These are phyloP conservation scores for Gymnoscopelus braueri DNA, from an alignment of 2,797 vertebrate species.

Conservation along the genomic window DNA sequence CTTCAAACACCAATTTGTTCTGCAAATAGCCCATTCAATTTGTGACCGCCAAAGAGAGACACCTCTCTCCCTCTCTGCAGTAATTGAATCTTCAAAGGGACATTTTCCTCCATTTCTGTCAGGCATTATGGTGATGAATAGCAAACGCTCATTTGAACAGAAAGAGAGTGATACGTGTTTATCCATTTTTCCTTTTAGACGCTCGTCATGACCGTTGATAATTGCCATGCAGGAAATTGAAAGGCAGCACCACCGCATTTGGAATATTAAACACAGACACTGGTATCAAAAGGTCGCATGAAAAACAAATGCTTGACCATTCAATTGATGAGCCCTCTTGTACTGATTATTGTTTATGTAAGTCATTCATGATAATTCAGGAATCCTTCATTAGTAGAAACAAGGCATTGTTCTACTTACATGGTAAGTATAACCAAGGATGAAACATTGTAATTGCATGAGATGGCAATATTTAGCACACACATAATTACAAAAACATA, in stretches of 20 bases:
- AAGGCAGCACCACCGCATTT: conserved; percentile 47
- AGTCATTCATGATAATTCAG: neutral
- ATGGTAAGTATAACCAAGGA: conserved; percentile 1
- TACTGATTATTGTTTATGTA: conserved; percentile 23
- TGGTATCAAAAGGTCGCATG: conserved; percentile 51
- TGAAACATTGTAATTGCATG: neutral
- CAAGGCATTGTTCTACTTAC: neutral
- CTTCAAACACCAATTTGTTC: conserved; percentile 87
- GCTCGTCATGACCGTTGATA: conserved; percentile 73
- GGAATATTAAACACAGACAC: conserved; percentile 47
- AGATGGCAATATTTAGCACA: neutral
- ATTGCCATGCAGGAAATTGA: conserved; percentile 62
- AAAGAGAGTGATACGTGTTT: conserved; percentile 78
- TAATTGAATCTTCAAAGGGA: conserved; percentile 88
- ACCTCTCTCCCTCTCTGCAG: conserved; percentile 75
- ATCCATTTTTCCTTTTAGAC: conserved; percentile 76
- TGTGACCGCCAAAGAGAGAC: conserved; percentile 74
- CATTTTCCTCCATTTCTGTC: conserved; percentile 80
- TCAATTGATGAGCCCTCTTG: conserved; percentile 39
- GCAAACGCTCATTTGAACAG: conserved; percentile 77
- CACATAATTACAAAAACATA: conserved; percentile 14
- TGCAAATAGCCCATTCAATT: conserved; percentile 85
- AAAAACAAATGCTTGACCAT: conserved; percentile 50
- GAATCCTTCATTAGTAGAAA: conserved; percentile 25
- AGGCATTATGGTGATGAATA: conserved; percentile 80